Evolutionary conservation across 1,140 invertebrate species (phyloP).

Genomic region (Hirudo medicinalis): DNA sequence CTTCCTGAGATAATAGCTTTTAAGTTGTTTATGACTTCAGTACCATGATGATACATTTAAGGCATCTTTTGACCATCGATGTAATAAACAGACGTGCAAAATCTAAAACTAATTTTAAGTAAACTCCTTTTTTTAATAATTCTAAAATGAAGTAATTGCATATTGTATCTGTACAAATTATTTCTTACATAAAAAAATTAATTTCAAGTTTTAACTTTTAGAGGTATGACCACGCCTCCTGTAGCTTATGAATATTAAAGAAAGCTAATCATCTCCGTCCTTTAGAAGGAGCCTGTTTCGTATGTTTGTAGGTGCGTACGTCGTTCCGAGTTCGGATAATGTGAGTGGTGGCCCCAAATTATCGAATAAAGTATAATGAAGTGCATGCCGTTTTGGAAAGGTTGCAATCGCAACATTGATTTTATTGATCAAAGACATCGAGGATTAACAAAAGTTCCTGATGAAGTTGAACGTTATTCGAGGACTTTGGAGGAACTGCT

Average conservation of each 20-base stretch:
- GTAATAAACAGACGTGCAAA: neutral
- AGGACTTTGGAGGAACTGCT: slow-evolving; percentile 15
- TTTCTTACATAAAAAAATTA: neutral
- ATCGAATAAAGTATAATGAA: slow-evolving; percentile 1
- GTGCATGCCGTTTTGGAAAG: slow-evolving; percentile 19
- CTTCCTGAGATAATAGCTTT: no score
- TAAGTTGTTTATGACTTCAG: no score
- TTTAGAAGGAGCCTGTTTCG: no score
- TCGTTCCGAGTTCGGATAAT: no score
- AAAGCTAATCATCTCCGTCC: no score
- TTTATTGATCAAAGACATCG: slow-evolving; percentile 16
- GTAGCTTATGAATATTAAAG: neutral
- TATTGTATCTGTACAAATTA: neutral
- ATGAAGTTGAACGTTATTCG: slow-evolving; percentile 10
- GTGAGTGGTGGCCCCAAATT: no score
- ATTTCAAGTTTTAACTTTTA: neutral
- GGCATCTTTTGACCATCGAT: neutral
- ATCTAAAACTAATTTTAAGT: neutral
- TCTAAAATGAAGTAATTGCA: no score
- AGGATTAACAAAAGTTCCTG: slow-evolving; percentile 12
- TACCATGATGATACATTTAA: no score
- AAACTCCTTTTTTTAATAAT: no score
- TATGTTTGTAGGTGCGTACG: no score
- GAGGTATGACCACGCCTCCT: neutral
- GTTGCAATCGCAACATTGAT: slow-evolving; percentile 18